Evolutionary conservation across 2,888 invertebrate genomes (phyloP).

Genomic region (Eutolmus rufibarbis): DNA sequence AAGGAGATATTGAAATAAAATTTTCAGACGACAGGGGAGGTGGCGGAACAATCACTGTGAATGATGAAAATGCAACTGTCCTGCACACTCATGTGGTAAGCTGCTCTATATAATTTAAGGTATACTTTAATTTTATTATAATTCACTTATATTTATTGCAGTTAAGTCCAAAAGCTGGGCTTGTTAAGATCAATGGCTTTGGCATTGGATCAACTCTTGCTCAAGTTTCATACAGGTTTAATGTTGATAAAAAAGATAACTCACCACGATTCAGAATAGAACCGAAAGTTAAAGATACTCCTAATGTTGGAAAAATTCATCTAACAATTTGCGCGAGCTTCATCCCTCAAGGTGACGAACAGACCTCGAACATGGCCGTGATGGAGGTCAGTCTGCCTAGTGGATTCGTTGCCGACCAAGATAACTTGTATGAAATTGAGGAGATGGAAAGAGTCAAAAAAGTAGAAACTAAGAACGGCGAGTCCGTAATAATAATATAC

Average conservation of each 20-base stretch:
- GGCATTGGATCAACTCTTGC: slow-evolving; percentile 82
- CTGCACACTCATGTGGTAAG: slow-evolving; percentile 80
- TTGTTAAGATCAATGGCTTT: slow-evolving; percentile 76
- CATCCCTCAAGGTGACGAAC: slow-evolving; percentile 67
- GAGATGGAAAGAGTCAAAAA: slow-evolving; percentile 62
- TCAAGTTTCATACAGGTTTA: slow-evolving; percentile 81
- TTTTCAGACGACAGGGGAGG: slow-evolving; percentile 47
- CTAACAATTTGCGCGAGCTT: slow-evolving; percentile 84
- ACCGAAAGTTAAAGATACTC: slow-evolving; percentile 83
- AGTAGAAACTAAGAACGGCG: slow-evolving; percentile 73
- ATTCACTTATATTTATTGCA: slow-evolving; percentile 33
- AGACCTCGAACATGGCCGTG: slow-evolving; percentile 85
- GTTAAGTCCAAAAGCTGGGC: slow-evolving; percentile 63
- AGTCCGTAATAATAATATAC: slow-evolving; percentile 72
- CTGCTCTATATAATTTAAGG: slow-evolving; percentile 46
- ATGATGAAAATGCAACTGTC: slow-evolving; percentile 79
- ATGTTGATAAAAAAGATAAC: slow-evolving; percentile 85
- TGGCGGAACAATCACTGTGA: slow-evolving; percentile 64
- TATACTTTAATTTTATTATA: not conserved
- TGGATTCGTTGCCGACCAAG: slow-evolving; percentile 83
- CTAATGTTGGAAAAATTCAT: slow-evolving; percentile 69
- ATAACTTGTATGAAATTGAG: slow-evolving; percentile 71
- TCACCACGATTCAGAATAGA: slow-evolving; percentile 88
- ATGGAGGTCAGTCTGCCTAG: slow-evolving; percentile 90
- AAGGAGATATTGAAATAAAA: slow-evolving; percentile 61